Percentiles rank a stretch among this genome's conserved stretches.
Conservation (phyloP, 2,113 vertebrate genomes). For the Formicarius rufipectus region DNA sequence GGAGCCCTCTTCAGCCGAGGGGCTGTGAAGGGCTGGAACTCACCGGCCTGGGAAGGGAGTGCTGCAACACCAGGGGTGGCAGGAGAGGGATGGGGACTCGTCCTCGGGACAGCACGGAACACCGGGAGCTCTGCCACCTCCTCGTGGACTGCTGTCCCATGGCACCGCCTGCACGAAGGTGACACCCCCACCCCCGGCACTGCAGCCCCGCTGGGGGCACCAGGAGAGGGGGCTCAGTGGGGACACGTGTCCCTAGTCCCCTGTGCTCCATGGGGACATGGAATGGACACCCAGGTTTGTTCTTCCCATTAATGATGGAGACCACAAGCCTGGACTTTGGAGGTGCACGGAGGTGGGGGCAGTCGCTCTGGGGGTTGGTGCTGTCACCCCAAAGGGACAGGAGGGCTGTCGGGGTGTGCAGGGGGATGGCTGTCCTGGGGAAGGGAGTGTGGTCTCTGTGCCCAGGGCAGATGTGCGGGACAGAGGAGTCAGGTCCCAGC, state of each 20-base stretch:
- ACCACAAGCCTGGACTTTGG: fast-evolving
- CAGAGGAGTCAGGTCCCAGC: fast-evolving
- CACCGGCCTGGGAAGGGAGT: too few species aligned
- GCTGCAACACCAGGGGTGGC: too few species aligned
- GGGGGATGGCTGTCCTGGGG: fast-evolving
- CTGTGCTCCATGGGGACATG: fast-evolving
- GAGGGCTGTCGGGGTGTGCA: fast-evolving
- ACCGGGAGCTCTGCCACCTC: too few species aligned
- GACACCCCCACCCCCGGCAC: too few species aligned
- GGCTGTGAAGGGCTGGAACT: neutral
- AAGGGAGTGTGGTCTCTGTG: fast-evolving
- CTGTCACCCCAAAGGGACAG: neutral
- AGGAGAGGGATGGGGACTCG: too few species aligned
- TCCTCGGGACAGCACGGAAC: too few species aligned
- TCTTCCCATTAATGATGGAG: neutral
- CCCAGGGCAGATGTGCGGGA: fast-evolving
- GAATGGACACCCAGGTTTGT: neutral
- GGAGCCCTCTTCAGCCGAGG: neutral
- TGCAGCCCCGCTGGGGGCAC: too few species aligned
- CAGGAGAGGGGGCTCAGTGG: too few species aligned
- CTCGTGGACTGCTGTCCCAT: too few species aligned
- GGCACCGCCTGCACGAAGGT: too few species aligned
- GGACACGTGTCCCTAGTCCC: neutral
- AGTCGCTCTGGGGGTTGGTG: fast-evolving
- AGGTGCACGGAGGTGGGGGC: neutral